phyloP scores from a whole-genome alignment of 2,113 vertebrate genomes.

The Oreamnos americanus region DNA sequence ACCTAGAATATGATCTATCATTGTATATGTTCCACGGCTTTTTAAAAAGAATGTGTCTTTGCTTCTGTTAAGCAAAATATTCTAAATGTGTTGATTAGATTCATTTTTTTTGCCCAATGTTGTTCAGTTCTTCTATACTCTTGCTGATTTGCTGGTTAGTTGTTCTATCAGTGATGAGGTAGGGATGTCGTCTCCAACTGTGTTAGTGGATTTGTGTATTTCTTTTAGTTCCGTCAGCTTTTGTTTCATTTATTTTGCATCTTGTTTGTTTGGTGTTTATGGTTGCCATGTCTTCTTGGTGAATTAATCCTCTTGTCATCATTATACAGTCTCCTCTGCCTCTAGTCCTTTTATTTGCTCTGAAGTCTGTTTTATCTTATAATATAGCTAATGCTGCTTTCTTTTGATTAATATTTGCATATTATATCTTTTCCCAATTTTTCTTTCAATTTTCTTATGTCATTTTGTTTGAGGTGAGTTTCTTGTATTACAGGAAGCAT shows the following conservation, averaged over 20 bases:
- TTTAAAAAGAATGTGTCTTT: neutral
- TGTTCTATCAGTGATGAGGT: neutral
- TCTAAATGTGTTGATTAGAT: neutral
- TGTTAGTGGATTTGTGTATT: neutral
- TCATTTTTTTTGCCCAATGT: neutral
- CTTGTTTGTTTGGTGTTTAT: neutral
- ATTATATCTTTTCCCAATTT: neutral
- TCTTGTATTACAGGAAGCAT: neutral
- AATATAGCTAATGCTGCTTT: neutral
- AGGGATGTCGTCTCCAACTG: neutral
- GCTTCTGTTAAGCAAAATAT: neutral
- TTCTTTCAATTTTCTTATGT: neutral
- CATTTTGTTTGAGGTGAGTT: neutral
- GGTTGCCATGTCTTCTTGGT: neutral
- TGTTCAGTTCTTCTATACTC: neutral
- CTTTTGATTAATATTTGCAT: neutral
- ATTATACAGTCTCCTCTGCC: neutral
- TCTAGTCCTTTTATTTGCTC: neutral
- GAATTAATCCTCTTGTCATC: neutral
- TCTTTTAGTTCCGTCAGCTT: neutral
- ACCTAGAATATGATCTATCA: neutral
- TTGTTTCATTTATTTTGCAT: neutral
- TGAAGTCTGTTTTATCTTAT: neutral
- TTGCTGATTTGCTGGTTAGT: neutral
- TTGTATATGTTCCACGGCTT: neutral